Evolutionary conservation across 2,113 vertebrate genomes (phyloP).

Genomic region (Polyodon spathula): DNA sequence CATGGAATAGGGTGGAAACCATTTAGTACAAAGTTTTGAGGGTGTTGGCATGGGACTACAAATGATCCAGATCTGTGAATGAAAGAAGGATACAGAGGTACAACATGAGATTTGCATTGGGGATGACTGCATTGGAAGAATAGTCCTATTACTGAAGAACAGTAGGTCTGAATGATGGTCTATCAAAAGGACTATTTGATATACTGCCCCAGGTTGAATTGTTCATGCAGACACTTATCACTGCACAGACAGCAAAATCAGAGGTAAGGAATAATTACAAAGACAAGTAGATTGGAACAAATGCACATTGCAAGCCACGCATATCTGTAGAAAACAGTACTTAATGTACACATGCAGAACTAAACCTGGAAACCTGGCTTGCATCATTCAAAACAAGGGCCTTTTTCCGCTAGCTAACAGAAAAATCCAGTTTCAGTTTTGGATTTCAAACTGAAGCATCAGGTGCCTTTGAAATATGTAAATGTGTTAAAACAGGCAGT

Average conservation of each 20-base stretch:
- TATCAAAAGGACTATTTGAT: neutral
- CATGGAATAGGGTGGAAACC: neutral
- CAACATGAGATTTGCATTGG: too few species aligned
- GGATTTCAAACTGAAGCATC: neutral
- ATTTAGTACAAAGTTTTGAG: neutral
- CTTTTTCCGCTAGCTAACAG: neutral
- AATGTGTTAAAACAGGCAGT: too few species aligned
- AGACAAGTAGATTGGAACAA: neutral
- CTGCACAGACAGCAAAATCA: neutral
- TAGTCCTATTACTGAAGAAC: neutral
- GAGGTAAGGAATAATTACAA: neutral
- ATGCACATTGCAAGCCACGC: neutral
- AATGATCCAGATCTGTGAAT: neutral
- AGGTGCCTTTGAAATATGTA: conserved; percentile 6
- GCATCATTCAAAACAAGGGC: neutral
- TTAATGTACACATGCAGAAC: conserved; percentile 8
- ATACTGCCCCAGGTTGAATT: neutral
- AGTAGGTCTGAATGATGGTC: neutral
- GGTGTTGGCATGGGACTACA: neutral
- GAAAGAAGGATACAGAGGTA: too few species aligned
- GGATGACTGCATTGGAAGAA: neutral
- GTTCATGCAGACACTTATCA: neutral
- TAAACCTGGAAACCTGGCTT: neutral
- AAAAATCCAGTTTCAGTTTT: neutral
- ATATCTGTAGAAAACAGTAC: conserved; percentile 1